Evolutionary conservation across 2,797 vertebrate genomes (phyloP).

Genomic region (Alauda arvensis): DNA sequence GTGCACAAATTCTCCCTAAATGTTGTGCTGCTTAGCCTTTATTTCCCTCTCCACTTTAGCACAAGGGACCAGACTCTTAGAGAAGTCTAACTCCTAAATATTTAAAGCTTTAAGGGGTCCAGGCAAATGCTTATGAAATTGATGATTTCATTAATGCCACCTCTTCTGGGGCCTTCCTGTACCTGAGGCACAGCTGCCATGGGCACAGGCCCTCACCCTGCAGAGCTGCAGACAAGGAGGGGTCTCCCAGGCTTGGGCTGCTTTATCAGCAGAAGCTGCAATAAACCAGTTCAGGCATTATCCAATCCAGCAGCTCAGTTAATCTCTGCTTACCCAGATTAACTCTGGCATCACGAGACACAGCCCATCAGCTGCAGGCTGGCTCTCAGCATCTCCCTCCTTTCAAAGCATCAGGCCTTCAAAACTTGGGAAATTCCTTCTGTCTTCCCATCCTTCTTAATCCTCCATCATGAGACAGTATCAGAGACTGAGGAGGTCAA

Average conservation of each 20-base stretch:
- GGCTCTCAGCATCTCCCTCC: not conserved
- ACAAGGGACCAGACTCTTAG: not conserved
- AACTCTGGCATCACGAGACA: not conserved
- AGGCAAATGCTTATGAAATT: not conserved
- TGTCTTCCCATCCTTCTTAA: conserved; percentile 2
- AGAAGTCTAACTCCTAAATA: not conserved
- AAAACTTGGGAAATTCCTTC: conserved; percentile 18
- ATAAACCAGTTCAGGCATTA: not conserved
- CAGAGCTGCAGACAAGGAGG: not conserved
- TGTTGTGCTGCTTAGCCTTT: not conserved
- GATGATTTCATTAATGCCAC: not conserved
- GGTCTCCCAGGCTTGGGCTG: not conserved
- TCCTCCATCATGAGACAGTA: not conserved
- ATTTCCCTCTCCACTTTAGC: not conserved
- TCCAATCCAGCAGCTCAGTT: conserved; percentile 25
- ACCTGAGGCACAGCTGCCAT: not conserved
- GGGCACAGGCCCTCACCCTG: not conserved
- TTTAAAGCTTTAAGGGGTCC: not conserved
- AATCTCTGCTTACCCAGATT: conserved; percentile 26
- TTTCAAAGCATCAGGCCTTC: not conserved
- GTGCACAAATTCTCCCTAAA: not conserved
- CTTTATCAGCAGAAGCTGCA: not conserved
- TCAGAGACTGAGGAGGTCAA: not conserved
- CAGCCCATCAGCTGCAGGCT: not conserved
- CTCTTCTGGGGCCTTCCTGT: not conserved